Evolutionary conservation across 2,888 invertebrate species (phyloP), one percentile per base, ranked within the genome.

Genomic region (Choreutis nemorana): DNA sequence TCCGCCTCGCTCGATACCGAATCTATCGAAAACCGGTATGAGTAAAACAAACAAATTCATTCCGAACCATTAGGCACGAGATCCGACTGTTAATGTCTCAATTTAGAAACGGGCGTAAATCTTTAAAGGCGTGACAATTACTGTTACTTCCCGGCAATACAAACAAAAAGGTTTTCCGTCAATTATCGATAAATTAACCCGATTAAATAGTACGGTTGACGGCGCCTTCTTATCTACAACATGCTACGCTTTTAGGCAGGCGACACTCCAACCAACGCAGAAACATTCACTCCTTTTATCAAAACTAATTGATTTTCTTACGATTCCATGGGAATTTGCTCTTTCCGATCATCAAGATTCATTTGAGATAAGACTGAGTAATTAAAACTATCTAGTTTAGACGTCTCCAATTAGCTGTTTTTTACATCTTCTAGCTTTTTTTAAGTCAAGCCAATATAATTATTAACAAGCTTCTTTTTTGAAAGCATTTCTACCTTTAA

Each of bases 111-210:
- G 75, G 62, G 70, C 77, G 77, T 78, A 77, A 78, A 78, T 78
- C 77, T 75, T 78, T 70, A 73, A 72, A 78, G 77, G 77, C 78
- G 77, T 78, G 78, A 78, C 78, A 78, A 78, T 78, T 73, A 73
- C 77, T 77, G 77, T 77, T 78, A 73, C 72, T 77, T 75, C 59
- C 77, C 72, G 66, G 67, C 70, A 71, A 65, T 70, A 73, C 77
- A 75, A 78, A 78, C 75, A 75, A 75, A 77, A 77, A 77, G 77
- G 73, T 64, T 75, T 71, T 68, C 71, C 77, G 77, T 75, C 77
- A 75, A 78, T 78, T 78, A 78, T 77, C 75, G 77, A 77, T 78
- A 77, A 78, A 78, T 77, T 78, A 78, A 77, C 75, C 71, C 71
- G 77, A 78, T 78, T 78, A 77, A 72, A 63, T 67, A 68, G 58